Evolutionary conservation across 2,113 vertebrate genomes (phyloP).

Genomic region (Ciconia stormi): DNA sequence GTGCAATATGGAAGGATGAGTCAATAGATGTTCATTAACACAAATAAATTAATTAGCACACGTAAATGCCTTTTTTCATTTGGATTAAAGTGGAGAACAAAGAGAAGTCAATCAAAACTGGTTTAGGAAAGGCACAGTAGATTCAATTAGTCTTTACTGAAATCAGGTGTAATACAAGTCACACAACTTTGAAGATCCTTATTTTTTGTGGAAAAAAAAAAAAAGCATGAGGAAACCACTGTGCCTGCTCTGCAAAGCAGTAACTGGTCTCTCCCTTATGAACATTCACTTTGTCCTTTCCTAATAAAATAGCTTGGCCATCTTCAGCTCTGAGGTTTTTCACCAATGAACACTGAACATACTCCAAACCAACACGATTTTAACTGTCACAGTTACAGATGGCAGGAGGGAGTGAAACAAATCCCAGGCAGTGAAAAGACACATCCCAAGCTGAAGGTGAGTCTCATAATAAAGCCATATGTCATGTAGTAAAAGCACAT

Average conservation of each 20-base stretch:
- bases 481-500: not conserved
- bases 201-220: not conserved
- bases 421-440: not conserved
- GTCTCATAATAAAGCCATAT: not conserved
- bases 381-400: not conserved
- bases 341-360: not conserved
- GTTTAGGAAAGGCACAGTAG: not conserved
- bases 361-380: not conserved
- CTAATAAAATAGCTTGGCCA: not conserved
- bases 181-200: not conserved
- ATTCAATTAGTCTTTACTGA: not conserved
- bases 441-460: not conserved
- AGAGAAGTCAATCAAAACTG: not conserved
- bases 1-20: not conserved
- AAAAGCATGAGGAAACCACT: not conserved
- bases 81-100: not conserved
- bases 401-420: not conserved
- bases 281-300: not conserved
- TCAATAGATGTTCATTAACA: not conserved
- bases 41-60: conserved; percentile 14
- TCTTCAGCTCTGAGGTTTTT: not conserved
- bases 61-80: not conserved
- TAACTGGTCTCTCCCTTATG: not conserved
- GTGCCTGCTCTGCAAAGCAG: not conserved
- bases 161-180: not conserved